phyloP scores from a whole-genome alignment of 2,113 vertebrate genomes.

The Salvelinus alpinus region DNA sequence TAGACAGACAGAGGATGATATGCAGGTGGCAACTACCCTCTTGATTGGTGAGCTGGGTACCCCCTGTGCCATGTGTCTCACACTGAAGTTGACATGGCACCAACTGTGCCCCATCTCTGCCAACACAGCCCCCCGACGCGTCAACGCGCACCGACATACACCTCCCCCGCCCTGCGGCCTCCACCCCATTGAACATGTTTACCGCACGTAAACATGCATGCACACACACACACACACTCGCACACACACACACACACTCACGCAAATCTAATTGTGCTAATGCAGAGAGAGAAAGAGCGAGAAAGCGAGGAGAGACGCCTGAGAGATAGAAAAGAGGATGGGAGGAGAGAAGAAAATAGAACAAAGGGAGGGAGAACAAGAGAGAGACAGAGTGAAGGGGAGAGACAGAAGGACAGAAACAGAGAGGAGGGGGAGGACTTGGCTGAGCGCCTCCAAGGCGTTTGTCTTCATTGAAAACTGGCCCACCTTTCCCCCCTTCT shows the following conservation, averaged over 20 bases:
- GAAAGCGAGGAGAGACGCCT: no score
- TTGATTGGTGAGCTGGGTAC: background rate
- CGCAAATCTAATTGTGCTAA: no score
- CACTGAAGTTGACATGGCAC: conserved; percentile 50
- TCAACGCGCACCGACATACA: no score
- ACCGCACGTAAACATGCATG: conserved; percentile 4
- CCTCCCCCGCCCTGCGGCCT: conserved; percentile 41
- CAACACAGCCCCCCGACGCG: conserved; percentile 30
- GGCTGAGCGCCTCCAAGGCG: conserved; percentile 68
- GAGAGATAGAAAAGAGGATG: no score
- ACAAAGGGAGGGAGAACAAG: background rate
- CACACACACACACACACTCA: no score
- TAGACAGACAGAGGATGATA: background rate
- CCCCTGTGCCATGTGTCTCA: conserved; percentile 34
- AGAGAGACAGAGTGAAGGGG: conserved; percentile 4
- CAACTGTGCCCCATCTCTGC: conserved; percentile 46
- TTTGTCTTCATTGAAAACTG: conserved; percentile 72
- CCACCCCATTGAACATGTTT: conserved; percentile 25
- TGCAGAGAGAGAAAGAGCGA: no score
- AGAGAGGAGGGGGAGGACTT: conserved; percentile 60
- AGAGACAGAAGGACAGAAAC: conserved; percentile 4
- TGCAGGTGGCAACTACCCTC: background rate
- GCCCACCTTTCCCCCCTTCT: conserved; percentile 68
- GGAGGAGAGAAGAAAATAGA: background rate
- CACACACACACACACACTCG: no score